Evolutionary conservation across 2,113 vertebrate species (phyloP).

Genomic region (Pandion haliaetus): DNA sequence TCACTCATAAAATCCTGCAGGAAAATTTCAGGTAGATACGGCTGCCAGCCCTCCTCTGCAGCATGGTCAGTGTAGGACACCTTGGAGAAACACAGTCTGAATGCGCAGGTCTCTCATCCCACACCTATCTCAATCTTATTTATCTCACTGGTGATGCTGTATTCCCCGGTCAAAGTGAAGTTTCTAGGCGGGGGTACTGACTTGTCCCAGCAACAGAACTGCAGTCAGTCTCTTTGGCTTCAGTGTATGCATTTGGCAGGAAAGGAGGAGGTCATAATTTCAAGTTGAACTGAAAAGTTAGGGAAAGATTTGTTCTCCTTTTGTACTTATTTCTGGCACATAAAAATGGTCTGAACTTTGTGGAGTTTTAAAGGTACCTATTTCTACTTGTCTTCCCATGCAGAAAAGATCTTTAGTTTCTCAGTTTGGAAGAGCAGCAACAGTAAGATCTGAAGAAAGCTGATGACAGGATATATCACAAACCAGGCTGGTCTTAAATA

Average conservation of each 20-base stretch:
- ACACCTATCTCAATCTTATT: not conserved
- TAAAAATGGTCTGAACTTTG: not conserved
- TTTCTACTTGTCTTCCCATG: not conserved
- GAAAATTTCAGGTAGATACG: not conserved
- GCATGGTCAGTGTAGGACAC: fast-evolving
- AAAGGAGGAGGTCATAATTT: not conserved
- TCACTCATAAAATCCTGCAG: not conserved
- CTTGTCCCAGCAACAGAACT: not conserved
- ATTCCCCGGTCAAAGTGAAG: not conserved
- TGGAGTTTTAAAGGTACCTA: not conserved
- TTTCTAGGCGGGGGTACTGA: not conserved
- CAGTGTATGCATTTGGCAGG: not conserved
- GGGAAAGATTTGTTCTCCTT: not conserved
- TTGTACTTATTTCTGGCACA: not conserved
- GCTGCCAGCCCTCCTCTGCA: not conserved
- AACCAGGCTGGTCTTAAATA: not conserved
- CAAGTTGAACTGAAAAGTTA: not conserved
- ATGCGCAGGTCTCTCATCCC: not conserved
- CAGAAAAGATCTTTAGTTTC: not conserved
- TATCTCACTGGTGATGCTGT: not conserved
- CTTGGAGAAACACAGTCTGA: not conserved
- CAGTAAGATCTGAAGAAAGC: not conserved
- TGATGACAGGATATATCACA: not conserved
- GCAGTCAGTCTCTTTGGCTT: not conserved
- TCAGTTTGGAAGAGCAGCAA: not conserved